A percentile compares a stretch with the other conserved stretches of the same genome.
Evolutionary conservation across 53 echinoderm and acorn worm genomes (phyloP).

Genomic region (Echinometra lucunter): DNA sequence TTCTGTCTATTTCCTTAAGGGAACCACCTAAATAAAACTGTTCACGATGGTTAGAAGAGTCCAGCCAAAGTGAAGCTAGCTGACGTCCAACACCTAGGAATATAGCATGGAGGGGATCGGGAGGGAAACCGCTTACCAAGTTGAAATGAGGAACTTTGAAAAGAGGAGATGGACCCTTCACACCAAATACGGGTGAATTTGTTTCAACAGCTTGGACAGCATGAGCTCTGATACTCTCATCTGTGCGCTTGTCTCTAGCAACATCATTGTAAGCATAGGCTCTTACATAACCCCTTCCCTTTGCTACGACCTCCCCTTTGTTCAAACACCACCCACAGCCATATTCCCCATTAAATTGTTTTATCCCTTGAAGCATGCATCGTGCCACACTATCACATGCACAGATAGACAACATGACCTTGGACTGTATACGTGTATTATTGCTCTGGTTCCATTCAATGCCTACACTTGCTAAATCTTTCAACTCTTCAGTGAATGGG

Average conservation of each 20-base stretch:
- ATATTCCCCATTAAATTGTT: too few species aligned
- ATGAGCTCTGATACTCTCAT: conserved; percentile 9
- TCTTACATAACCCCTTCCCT: conserved; percentile 41
- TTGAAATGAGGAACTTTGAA: conserved; percentile 18
- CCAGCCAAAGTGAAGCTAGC: conserved; percentile 10
- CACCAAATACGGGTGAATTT: not conserved
- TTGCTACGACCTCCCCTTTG: conserved; percentile 34
- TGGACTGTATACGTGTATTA: too few species aligned
- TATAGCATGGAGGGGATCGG: not conserved
- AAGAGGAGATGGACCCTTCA: conserved; percentile 11
- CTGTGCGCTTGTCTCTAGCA: conserved; percentile 41
- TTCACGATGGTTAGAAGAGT: conserved; percentile 10
- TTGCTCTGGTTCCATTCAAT: too few species aligned
- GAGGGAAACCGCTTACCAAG: conserved; percentile 28
- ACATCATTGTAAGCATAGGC: conserved; percentile 36
- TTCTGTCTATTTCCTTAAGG: conserved; percentile 21
- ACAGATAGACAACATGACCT: too few species aligned
- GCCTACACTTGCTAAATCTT: too few species aligned
- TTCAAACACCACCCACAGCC: conserved; percentile 16
- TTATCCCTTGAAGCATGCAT: too few species aligned
- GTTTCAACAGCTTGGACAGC: not conserved
- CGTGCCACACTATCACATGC: too few species aligned
- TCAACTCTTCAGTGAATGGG: too few species aligned
- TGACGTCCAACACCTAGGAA: conserved; percentile 17
- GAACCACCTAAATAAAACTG: conserved; percentile 48